These are phyloP conservation scores for Morpho helenor DNA, from an alignment of 2,888 invertebrate genomes.

Conservation along the genomic window DNA sequence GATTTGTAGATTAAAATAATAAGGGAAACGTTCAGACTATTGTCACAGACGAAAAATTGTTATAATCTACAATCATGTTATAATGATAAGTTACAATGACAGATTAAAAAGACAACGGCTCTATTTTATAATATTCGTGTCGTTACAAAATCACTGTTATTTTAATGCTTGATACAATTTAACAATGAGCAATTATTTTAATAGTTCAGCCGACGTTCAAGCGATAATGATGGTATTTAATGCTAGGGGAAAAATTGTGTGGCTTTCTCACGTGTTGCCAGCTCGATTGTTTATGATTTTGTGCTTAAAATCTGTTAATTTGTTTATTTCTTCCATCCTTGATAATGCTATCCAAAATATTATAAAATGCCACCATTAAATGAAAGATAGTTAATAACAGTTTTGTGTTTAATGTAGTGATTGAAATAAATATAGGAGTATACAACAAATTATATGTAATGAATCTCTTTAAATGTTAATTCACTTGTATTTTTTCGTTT, in stretches of 20 bases:
- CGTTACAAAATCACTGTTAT: constrained; percentile 13
- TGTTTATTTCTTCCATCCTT: not conserved
- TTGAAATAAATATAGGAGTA: no score
- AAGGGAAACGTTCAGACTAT: no score
- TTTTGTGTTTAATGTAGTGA: no score
- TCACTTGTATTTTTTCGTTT: no score
- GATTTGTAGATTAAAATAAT: no score
- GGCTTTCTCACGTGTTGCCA: constrained; percentile 24
- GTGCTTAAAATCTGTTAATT: constrained; percentile 6
- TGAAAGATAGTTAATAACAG: no score
- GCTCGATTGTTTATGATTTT: constrained; percentile 17
- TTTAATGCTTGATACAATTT: constrained; percentile 19
- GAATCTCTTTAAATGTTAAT: no score
- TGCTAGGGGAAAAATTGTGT: constrained; percentile 14
- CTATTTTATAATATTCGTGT: not conserved
- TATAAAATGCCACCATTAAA: no score
- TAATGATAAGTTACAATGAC: constrained; percentile 2
- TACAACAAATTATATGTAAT: no score
- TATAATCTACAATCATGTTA: no score
- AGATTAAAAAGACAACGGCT: constrained; percentile 8
- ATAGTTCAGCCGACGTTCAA: constrained; percentile 7
- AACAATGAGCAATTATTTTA: constrained; percentile 22
- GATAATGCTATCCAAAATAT: no score
- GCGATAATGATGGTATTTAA: constrained; percentile 16
- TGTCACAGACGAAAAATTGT: no score